Percentiles rank a stretch among this genome's conserved stretches.
Evolutionary conservation across 1,140 invertebrate species (phyloP).

Genomic region (Drosophila saltans): DNA sequence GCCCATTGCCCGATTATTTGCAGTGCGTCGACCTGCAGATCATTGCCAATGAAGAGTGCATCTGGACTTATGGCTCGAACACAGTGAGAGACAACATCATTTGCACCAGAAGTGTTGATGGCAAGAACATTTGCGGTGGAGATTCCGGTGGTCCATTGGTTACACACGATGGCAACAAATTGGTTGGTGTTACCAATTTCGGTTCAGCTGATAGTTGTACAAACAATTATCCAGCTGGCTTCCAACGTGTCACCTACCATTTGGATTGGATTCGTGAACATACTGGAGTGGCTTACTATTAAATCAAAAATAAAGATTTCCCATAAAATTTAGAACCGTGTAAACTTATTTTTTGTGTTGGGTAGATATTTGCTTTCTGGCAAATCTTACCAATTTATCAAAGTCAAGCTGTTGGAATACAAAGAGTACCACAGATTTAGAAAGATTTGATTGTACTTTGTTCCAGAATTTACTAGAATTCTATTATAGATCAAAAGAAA

Average conservation of each 20-base stretch:
- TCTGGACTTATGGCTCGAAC: neutral
- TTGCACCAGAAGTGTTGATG: constrained; percentile 1
- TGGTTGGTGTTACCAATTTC: constrained; percentile 28
- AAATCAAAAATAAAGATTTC: neutral
- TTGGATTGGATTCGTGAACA: constrained; percentile 84
- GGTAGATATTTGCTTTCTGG: neutral
- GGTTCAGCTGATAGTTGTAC: constrained; percentile 36
- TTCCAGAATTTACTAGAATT: too few species aligned
- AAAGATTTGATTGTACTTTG: too few species aligned
- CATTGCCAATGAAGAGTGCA: neutral
- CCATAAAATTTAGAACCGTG: neutral
- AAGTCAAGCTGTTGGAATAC: too few species aligned
- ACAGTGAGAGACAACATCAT: neutral
- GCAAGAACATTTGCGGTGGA: neutral
- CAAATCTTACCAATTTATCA: too few species aligned
- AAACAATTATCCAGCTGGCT: constrained; percentile 83
- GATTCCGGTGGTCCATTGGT: neutral
- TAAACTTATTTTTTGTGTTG: neutral
- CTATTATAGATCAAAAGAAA: too few species aligned
- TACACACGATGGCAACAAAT: constrained; percentile 25
- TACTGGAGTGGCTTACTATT: constrained; percentile 44
- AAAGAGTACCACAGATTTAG: too few species aligned
- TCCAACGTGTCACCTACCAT: constrained; percentile 83
- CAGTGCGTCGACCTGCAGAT: constrained; percentile 3
- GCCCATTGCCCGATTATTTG: neutral